These are phyloP conservation scores for Nicator chloris DNA, from an alignment of 2,113 vertebrate species.

Conservation along the genomic window DNA sequence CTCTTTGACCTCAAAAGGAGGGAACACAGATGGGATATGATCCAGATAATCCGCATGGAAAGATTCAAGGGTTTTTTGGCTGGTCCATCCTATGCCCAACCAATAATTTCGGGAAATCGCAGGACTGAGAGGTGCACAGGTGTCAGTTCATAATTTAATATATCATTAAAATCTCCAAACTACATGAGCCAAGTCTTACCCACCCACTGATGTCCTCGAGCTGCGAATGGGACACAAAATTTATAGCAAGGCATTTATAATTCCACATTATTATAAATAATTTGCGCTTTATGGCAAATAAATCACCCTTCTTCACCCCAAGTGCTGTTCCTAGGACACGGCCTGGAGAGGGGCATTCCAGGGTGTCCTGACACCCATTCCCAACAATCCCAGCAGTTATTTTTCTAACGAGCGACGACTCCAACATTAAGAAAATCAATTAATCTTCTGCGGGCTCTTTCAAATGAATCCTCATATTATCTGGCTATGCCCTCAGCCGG, in stretches of 20 bases:
- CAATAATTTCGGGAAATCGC: neutral
- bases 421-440: neutral
- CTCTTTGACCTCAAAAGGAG: neutral
- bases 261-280: neutral
- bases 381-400: neutral
- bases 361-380: neutral
- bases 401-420: neutral
- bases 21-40: neutral
- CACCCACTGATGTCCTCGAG: neutral
- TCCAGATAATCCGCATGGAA: rapidly evolving
- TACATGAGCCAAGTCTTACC: neutral
- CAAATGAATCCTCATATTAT: conserved; percentile 24
- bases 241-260: neutral
- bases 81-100: neutral
- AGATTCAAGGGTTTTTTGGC: neutral
- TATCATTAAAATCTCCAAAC: neutral
- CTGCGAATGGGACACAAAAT: neutral
- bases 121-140: neutral
- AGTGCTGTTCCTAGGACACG: neutral
- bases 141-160: neutral
- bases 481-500: neutral
- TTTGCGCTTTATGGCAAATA: neutral
- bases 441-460: neutral
- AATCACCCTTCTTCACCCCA: neutral
- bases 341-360: neutral